Base-by-base conservation (phyloP, 1,140 invertebrate species). In the Halyomorpha halys region DNA sequence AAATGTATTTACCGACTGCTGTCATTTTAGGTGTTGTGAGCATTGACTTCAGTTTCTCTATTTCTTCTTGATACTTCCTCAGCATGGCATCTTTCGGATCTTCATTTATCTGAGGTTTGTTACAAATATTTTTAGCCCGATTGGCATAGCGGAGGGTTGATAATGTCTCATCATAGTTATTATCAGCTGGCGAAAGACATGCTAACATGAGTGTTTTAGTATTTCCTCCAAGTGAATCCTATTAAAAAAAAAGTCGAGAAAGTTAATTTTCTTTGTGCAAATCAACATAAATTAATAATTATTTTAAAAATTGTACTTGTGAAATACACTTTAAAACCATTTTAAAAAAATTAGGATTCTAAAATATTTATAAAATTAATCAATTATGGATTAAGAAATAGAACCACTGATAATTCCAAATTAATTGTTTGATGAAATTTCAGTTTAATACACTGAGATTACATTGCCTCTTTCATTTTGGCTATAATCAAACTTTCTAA, bases 171-270 rank as follows among this genome's bases (percentile, higher is more conserved):
- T 96, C 91, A 66, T 87, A 92, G 72, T 96, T 94, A 69, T 86
- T 85, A 70, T 89, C 84, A 11, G 90, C 88, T 0, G 93, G 92
- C 45, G 90, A 92, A 0, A 97, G 79, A 72, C 93, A 95, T 0
- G 92, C 93, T 30, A 97, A 86, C 93, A 97, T 97, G 27, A 96
- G 73, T 0, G 94, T 97, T 72, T 92, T 90, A 0, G 93, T 93
- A 73, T 97, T 97, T 0, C 93, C 93, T 9, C 93, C 94, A 0
- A 97, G 76, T n/a, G 91, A 95, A 74, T 93, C 90, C 86, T 84
- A 67, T 62, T 71, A 65, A 56, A 44, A 54, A n/a, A 19, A 18
- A 51, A 18, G 6, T 51, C 6, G 5, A 6, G 21, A 51, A 11
- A 18, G 6, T 19, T 23, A 9, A 6, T 11, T 39, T 13, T 2